Conservation (phyloP, 2,113 vertebrate species). For the Electrona antarctica region DNA sequence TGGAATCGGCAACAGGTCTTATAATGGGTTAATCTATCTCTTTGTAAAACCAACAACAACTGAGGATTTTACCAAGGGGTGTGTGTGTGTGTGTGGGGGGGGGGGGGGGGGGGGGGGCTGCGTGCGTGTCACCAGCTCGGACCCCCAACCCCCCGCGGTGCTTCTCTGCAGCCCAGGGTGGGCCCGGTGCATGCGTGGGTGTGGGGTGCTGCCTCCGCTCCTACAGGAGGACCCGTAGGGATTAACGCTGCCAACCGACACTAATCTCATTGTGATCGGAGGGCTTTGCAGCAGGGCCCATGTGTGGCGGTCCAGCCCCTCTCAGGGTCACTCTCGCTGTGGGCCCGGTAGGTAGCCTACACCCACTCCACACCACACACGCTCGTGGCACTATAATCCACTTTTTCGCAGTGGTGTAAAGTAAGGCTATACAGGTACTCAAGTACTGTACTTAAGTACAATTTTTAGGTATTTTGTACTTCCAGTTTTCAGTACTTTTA, state of each 20-base stretch:
- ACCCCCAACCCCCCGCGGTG: slow-evolving; percentile 35
- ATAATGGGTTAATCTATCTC: too few species aligned
- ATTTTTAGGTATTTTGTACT: too few species aligned
- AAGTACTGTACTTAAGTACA: too few species aligned
- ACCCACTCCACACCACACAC: slow-evolving; percentile 64
- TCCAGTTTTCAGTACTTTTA: too few species aligned
- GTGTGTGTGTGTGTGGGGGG: slow-evolving; percentile 34
- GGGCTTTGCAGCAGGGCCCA: slow-evolving; percentile 64
- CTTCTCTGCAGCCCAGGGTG: slow-evolving; percentile 58
- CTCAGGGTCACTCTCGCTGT: too few species aligned
- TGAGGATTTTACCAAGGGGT: slow-evolving; percentile 18
- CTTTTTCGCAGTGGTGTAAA: too few species aligned
- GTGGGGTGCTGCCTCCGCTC: slow-evolving; percentile 30
- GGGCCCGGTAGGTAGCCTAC: slow-evolving; percentile 59
- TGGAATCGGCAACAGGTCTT: too few species aligned
- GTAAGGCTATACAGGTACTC: too few species aligned
- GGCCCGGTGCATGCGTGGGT: slow-evolving; percentile 39
- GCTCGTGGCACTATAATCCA: slow-evolving; percentile 35
- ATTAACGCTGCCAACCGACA: slow-evolving; percentile 76
- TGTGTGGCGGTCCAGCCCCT: too few species aligned
- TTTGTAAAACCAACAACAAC: too few species aligned
- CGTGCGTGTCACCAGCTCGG: slow-evolving; percentile 43
- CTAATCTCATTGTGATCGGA: slow-evolving; percentile 78
- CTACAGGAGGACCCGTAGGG: slow-evolving; percentile 59
- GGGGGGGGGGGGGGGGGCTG: too few species aligned